These are phyloP conservation scores for Perithous albicinctus DNA, from an alignment of 2,888 invertebrate species.

Conservation along the genomic window DNA sequence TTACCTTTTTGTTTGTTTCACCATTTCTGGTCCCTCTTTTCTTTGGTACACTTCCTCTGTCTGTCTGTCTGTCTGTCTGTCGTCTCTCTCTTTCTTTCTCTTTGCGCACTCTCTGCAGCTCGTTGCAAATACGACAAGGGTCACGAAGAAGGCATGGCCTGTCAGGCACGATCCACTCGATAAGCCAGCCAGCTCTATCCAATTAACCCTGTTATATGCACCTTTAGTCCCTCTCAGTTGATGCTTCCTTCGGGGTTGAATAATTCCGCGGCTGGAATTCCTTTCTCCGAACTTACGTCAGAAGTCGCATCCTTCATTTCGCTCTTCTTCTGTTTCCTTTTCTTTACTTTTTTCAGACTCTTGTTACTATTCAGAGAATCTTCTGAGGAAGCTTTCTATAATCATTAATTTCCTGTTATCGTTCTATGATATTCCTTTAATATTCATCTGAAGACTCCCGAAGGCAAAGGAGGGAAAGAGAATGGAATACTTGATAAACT, in stretches of 20 bases:
- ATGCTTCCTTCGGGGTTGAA: conserved; percentile 9
- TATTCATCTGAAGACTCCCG: too few relatives aligned
- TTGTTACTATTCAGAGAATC: not conserved
- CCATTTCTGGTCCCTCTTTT: not conserved
- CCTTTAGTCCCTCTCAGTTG: not conserved
- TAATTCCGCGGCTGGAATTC: conserved; percentile 32
- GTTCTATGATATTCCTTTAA: not conserved
- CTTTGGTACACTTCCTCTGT: not conserved
- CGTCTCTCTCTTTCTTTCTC: not conserved
- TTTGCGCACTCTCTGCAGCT: too few relatives aligned
- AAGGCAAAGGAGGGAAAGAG: too few relatives aligned
- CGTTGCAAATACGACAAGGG: not conserved
- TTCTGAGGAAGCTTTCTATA: not conserved
- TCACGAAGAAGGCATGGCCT: not conserved
- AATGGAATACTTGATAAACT: too few relatives aligned
- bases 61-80: not conserved
- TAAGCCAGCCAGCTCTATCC: conserved; percentile 43
- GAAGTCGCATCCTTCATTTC: not conserved
- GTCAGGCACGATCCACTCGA: conserved; percentile 39
- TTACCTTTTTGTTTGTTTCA: not conserved
- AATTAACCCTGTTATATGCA: conserved; percentile 50
- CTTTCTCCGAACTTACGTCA: not conserved
- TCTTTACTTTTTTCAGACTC: not conserved
- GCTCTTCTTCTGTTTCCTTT: not conserved
- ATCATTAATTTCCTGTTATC: conserved; percentile 1